Evolutionary conservation across 1,140 invertebrate genomes (phyloP), one percentile per base, ranked within the genome.

Genomic region (Drosophila sturtevanti): DNA sequence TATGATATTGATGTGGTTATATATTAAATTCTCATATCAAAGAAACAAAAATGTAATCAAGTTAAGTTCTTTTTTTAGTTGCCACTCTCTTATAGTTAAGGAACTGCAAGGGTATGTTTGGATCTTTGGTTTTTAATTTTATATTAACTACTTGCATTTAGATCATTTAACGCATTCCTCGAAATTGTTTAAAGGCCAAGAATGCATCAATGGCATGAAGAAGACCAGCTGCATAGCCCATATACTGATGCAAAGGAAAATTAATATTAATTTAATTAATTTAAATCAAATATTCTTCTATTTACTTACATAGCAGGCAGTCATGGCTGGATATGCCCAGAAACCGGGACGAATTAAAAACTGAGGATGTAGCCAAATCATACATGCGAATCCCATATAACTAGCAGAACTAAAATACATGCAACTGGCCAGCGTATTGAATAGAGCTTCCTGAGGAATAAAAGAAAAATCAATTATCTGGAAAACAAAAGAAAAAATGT

Each of bases 241-340:
- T 92, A 63, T 96, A 95, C 96, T 97, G 92, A 55, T 31, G 27
- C 5, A 31, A 6, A 7, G 4, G 7, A 31, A 2, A 94, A 94
- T 18, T 0, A 67, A 41, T n/a, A 11, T 5, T 11, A 3, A 18
- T 34, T 2, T 21, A 64, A 48, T 38, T 1, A 38, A 54, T 18
- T 7, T 12, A n/a, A 2, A 9, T 16, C 4, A 4, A 54, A 22
- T 12, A 7, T 10, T 12, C 1, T 7, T 10, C 24, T 11, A 35
- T 18, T 54, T 11, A 94, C 96, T 96, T 92, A 97, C 96, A 90
- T 97, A 97, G 59, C 95, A 95, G 0, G 95, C 95, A 21, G 95
- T 96, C 95, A 97, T 96, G 1, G 96, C 96, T 12, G 96, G 96
- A 92, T 96, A 97, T 24, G 95, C 96, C 56, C 93, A 92, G 77